Conservation (phyloP, 2,797 vertebrate genomes). For the Pseudochirops cupreus region DNA sequence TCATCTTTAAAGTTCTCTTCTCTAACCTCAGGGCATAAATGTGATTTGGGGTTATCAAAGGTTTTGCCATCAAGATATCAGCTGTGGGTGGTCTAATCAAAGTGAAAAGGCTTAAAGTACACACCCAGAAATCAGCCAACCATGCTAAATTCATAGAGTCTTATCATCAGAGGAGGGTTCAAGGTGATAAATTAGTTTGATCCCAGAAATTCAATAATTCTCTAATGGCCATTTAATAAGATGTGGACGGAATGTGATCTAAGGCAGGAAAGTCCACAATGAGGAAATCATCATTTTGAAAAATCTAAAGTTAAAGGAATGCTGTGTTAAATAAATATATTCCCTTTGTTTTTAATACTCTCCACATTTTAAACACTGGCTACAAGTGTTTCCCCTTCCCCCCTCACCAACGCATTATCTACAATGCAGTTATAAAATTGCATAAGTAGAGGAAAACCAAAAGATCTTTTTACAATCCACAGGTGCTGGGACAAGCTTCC, state of each 20-base stretch:
- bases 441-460: slow-evolving; percentile 74
- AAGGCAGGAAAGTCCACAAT: not conserved
- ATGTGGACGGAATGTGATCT: not conserved
- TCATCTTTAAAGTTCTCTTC: not conserved
- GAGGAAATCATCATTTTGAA: not conserved
- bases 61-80: not conserved
- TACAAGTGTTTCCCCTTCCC: not conserved
- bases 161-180: not conserved
- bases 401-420: slow-evolving; percentile 64
- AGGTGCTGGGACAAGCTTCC: slow-evolving; percentile 59
- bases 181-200: not conserved
- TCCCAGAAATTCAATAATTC: not conserved
- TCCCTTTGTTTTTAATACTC: slow-evolving; percentile 55
- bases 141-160: not conserved
- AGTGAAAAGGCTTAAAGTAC: not conserved
- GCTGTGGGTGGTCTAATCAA: not conserved
- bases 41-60: not conserved
- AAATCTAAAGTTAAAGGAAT: not conserved
- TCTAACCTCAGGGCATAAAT: not conserved
- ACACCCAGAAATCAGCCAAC: not conserved
- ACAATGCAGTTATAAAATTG: slow-evolving; percentile 69
- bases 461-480: slow-evolving; percentile 71
- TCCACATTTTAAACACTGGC: slow-evolving; percentile 65
- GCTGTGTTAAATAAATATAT: slow-evolving; percentile 44
- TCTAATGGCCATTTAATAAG: not conserved